These are phyloP conservation scores for Loxodonta africana DNA, from an alignment of 2,113 vertebrate species.

Conservation along the genomic window DNA sequence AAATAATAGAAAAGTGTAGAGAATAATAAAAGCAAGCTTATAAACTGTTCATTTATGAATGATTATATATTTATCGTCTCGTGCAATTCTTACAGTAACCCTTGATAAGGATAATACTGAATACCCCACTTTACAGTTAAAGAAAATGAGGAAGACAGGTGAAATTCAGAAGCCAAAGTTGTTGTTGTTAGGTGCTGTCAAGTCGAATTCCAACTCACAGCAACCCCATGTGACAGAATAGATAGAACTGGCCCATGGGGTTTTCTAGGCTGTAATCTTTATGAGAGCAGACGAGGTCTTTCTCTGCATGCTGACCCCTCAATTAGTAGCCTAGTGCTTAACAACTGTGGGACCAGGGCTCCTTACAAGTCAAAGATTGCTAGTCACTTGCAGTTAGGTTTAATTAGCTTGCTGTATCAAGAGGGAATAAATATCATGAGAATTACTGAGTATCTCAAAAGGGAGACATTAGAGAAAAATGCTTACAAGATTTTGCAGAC, in stretches of 20 bases:
- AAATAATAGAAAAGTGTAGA: not conserved
- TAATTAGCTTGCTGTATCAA: not conserved
- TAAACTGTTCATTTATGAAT: not conserved
- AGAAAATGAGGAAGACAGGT: not conserved
- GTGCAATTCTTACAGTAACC: not conserved
- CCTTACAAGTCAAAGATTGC: not conserved
- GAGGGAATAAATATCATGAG: not conserved
- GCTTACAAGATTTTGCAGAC: not conserved
- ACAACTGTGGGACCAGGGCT: no score
- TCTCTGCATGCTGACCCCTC: not conserved
- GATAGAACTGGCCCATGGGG: no score
- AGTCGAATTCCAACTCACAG: no score
- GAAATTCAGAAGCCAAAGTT: not conserved
- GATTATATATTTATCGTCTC: not conserved
- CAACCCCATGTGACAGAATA: no score
- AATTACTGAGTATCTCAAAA: not conserved
- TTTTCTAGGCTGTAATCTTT: not conserved
- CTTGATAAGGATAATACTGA: not conserved
- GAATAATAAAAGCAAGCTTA: not conserved
- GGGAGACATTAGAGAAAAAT: not conserved
- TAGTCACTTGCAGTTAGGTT: not conserved
- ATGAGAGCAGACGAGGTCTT: not conserved
- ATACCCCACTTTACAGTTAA: not conserved
- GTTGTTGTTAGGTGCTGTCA: no score
- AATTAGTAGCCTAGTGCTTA: not conserved